Evolutionary conservation across 2,113 vertebrate genomes (phyloP).

Genomic region (Hemibagrus wyckioides): DNA sequence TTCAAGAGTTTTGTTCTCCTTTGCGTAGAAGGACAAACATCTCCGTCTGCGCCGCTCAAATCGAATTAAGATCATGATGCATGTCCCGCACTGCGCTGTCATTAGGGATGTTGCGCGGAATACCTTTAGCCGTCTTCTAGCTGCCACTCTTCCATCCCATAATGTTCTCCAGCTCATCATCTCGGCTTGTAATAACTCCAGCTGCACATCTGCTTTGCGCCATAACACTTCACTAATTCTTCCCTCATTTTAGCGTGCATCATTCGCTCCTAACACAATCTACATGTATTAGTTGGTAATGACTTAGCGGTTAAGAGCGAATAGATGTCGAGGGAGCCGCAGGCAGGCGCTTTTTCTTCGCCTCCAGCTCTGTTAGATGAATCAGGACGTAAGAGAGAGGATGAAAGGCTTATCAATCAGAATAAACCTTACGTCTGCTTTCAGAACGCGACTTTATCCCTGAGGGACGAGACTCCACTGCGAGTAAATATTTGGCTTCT

Average conservation of each 20-base stretch:
- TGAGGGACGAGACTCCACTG: slow-evolving; percentile 4
- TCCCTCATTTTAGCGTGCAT: slow-evolving; percentile 89
- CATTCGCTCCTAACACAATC: slow-evolving; percentile 93
- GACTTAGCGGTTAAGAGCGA: slow-evolving; percentile 97
- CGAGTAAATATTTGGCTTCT: slow-evolving; percentile 4
- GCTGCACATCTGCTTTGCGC: slow-evolving; percentile 94
- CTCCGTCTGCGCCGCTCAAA: slow-evolving; percentile 38
- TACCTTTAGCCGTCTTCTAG: slow-evolving; percentile 56
- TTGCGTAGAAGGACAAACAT: slow-evolving; percentile 4
- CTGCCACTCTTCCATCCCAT: slow-evolving; percentile 73
- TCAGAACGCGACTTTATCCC: slow-evolving; percentile 68
- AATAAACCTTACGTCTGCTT: slow-evolving; percentile 84
- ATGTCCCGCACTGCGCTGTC: slow-evolving; percentile 42
- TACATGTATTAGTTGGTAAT: slow-evolving; percentile 97
- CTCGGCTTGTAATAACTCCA: slow-evolving; percentile 94
- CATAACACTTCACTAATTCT: slow-evolving; percentile 94
- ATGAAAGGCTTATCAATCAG: slow-evolving; percentile 89
- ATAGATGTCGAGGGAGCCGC: slow-evolving; percentile 92
- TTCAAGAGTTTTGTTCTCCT: background rate
- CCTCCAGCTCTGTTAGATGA: slow-evolving; percentile 91
- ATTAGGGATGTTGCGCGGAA: slow-evolving; percentile 49
- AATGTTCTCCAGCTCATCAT: slow-evolving; percentile 84
- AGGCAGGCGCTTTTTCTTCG: slow-evolving; percentile 80
- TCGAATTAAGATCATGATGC: slow-evolving; percentile 64
- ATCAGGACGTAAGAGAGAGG: slow-evolving; percentile 85